Evolutionary conservation across 1,140 invertebrate species (phyloP).

Genomic region (Caenorhabditis inopinata): DNA sequence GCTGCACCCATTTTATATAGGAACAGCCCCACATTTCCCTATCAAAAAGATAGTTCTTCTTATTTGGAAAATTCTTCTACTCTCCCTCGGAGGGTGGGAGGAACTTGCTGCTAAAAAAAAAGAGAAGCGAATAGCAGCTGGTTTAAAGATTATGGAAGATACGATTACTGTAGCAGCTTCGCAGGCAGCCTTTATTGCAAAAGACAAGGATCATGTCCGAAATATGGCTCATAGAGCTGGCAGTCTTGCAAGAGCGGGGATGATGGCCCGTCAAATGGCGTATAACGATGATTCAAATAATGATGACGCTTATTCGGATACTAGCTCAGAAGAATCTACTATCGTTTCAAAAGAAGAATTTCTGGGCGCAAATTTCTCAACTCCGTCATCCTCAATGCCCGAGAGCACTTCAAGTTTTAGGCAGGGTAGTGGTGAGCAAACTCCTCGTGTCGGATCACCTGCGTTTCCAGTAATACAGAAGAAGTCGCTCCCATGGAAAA

Average conservation of each 20-base stretch:
- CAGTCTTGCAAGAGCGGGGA: constrained; percentile 31
- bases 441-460: constrained; percentile 57
- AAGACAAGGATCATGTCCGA: constrained; percentile 22
- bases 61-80: constrained; percentile 61
- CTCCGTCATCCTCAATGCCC: neutral
- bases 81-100: constrained; percentile 57
- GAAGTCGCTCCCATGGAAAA: constrained; percentile 55
- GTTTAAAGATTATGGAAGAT: constrained; percentile 57
- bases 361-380: neutral
- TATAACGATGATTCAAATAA: constrained; percentile 39
- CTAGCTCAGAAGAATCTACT: neutral
- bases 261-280: constrained; percentile 41
- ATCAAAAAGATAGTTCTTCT: constrained; percentile 63
- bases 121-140: constrained; percentile 41
- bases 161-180: constrained; percentile 56
- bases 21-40: constrained; percentile 59
- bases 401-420: neutral
- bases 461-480: constrained; percentile 3
- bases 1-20: constrained; percentile 62
- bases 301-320: constrained; percentile 35
- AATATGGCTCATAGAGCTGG: constrained; percentile 26
- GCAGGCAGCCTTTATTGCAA: constrained; percentile 48
- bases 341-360: neutral
- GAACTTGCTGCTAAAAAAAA: constrained; percentile 48
- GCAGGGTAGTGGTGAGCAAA: constrained; percentile 56